Evolutionary conservation across 2,113 vertebrate genomes (phyloP).

Genomic region (Chloropsis hardwickii): DNA sequence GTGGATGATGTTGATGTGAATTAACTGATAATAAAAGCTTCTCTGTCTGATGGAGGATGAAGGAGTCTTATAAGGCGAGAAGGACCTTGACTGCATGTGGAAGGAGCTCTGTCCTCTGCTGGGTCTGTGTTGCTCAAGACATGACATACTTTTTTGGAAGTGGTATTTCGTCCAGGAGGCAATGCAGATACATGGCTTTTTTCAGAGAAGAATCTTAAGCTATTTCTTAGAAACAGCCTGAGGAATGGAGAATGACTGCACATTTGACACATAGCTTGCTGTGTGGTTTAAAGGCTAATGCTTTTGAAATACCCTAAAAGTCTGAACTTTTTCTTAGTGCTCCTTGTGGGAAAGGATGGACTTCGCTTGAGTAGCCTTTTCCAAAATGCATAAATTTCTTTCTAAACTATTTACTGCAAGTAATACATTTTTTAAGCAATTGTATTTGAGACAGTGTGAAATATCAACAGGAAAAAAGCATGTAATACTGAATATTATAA

Average conservation of each 20-base stretch:
- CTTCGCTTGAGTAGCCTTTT: neutral
- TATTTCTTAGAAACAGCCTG: neutral
- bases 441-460: neutral
- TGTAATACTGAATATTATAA: neutral
- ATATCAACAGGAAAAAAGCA: neutral
- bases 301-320: neutral
- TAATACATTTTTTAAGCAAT: neutral
- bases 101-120: neutral
- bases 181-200: neutral
- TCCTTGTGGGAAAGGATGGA: neutral
- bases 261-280: neutral
- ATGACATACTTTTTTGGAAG: neutral
- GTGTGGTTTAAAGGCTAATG: neutral
- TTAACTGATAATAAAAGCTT: neutral
- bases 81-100: neutral
- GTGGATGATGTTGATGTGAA: neutral
- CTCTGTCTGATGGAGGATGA: neutral
- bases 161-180: neutral
- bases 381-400: neutral
- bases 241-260: neutral
- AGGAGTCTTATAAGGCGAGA: neutral
- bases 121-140: neutral
- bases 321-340: neutral
- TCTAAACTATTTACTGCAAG: neutral
- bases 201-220: neutral